Evolutionary conservation across 2,113 vertebrate genomes (phyloP).

Genomic region (Nerophis lumbriciformis): DNA sequence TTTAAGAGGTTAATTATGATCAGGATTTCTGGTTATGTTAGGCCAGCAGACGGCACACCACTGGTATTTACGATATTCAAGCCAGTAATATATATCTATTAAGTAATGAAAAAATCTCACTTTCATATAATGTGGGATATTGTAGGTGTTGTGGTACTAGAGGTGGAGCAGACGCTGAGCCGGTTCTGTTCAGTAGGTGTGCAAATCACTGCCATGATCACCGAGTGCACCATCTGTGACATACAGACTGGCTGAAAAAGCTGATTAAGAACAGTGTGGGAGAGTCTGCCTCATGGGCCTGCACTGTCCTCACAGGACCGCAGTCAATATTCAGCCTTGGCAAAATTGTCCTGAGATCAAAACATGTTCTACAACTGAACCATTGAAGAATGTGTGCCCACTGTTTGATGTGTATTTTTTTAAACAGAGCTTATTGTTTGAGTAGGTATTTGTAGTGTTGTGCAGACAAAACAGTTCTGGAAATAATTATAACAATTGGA

Average conservation of each 20-base stretch:
- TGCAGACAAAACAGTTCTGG: conserved; percentile 50
- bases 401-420: conserved; percentile 4
- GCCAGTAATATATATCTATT: background rate
- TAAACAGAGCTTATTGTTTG: conserved; percentile 10
- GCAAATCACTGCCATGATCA: conserved; percentile 54
- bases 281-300: conserved; percentile 3
- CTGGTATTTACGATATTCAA: background rate
- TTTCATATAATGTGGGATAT: background rate
- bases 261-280: conserved; percentile 27
- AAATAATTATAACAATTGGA: conserved; percentile 60
- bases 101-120: background rate
- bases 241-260: conserved; percentile 42
- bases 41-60: too few relatives aligned
- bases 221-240: conserved; percentile 69
- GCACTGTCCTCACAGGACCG: conserved; percentile 23
- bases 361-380: conserved; percentile 14
- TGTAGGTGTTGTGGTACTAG: conserved; percentile 7
- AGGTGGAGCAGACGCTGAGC: conserved; percentile 44
- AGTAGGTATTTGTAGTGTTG: conserved; percentile 34
- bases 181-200: conserved; percentile 54
- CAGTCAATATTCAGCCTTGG: conserved; percentile 9
- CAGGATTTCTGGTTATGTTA: too few relatives aligned
- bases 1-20: too few relatives aligned
- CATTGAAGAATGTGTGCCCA: conserved; percentile 6
- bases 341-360: conserved; percentile 22